Conservation (phyloP, 2,888 invertebrate species). For the Uloborus plumipes region DNA sequence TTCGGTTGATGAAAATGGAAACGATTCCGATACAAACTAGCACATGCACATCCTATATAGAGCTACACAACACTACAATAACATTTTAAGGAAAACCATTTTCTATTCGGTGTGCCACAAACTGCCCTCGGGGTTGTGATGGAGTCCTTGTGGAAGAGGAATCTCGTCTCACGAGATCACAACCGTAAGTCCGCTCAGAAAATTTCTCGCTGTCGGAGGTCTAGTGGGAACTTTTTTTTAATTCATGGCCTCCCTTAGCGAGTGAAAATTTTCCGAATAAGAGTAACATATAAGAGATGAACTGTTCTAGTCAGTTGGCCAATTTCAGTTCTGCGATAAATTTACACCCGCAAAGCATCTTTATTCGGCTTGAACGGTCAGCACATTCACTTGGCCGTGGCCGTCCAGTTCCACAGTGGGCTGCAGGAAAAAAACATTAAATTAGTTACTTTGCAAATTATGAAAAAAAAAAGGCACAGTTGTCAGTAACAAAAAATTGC, state of each 20-base stretch:
- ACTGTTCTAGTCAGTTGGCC: too few relatives aligned
- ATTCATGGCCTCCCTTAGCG: neutral
- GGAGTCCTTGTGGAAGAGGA: neutral
- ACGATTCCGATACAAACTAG: constrained; percentile 51
- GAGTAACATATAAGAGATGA: neutral
- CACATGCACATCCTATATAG: constrained; percentile 55
- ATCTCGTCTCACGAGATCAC: too few relatives aligned
- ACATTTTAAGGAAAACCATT: constrained; percentile 53
- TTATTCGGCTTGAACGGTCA: constrained; percentile 42
- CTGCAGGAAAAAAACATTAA: constrained; percentile 13
- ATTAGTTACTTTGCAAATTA: neutral
- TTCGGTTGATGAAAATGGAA: constrained; percentile 7
- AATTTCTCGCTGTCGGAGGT: too few relatives aligned
- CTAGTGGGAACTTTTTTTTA: constrained; percentile 39
- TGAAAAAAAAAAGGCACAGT: too few relatives aligned
- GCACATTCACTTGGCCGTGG: constrained; percentile 58
- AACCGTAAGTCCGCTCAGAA: constrained; percentile 31
- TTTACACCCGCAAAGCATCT: constrained; percentile 45
- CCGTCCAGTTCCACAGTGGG: constrained; percentile 49
- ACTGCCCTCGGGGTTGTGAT: constrained; percentile 36
- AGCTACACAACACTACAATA: constrained; percentile 49
- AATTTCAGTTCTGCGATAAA: neutral
- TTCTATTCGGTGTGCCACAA: constrained; percentile 33
- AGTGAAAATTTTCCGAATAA: too few relatives aligned
- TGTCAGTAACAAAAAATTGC: too few relatives aligned